Percentiles rank a stretch among this genome's conserved stretches.
phyloP scores from a whole-genome alignment of 2,888 invertebrate species.

The Ochropacha duplaris region DNA sequence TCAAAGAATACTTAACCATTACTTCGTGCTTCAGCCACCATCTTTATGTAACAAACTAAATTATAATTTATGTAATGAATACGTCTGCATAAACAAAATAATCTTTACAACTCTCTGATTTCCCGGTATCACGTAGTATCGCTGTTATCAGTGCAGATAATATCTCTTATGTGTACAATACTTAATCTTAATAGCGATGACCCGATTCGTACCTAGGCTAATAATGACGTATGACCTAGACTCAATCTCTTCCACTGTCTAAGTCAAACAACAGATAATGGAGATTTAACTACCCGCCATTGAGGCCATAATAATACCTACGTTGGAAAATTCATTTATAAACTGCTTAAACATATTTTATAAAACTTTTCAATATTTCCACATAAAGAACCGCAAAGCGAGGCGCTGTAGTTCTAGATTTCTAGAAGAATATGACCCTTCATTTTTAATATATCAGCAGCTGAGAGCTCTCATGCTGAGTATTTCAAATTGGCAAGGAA shows the following conservation, averaged over 20 bases:
- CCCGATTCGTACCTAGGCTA: constrained; percentile 67
- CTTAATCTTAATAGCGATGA: constrained; percentile 71
- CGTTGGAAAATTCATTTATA: constrained; percentile 20
- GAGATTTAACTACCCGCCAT: constrained; percentile 53
- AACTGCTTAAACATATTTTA: too few species aligned
- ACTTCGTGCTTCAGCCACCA: too few species aligned
- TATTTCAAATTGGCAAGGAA: too few species aligned
- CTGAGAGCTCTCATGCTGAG: too few species aligned
- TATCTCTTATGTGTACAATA: constrained; percentile 55
- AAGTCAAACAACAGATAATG: constrained; percentile 67
- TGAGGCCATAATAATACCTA: constrained; percentile 35
- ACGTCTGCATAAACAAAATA: constrained; percentile 42
- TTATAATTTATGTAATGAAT: constrained; percentile 19
- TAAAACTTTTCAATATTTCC: too few species aligned
- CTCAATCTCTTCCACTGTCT: constrained; percentile 55
- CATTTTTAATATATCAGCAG: too few species aligned
- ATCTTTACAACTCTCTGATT: constrained; percentile 70
- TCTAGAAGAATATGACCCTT: too few species aligned
- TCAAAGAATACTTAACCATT: too few species aligned
- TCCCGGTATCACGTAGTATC: constrained; percentile 57
- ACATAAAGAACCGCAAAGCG: too few species aligned
- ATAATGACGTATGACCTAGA: constrained; percentile 74
- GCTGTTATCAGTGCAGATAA: constrained; percentile 48
- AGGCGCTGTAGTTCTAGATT: too few species aligned
- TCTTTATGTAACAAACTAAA: background rate